Evolutionary conservation across 2,888 invertebrate species (phyloP).

Genomic region (Cephonodes hylas): DNA sequence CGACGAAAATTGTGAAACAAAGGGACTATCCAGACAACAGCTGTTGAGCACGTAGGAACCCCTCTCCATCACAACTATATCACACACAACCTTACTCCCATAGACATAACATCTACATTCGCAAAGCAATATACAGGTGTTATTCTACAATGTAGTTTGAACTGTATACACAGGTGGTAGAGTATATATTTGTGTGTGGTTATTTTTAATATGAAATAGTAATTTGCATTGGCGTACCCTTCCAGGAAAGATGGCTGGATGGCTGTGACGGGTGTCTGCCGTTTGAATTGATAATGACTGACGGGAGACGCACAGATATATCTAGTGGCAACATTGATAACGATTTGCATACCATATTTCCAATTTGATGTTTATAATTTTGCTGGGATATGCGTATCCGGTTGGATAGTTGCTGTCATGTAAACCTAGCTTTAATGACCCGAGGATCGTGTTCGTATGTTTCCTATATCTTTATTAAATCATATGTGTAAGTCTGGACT

Average conservation of each 20-base stretch:
- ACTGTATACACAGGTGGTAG: not conserved
- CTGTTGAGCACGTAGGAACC: slow-evolving; percentile 61
- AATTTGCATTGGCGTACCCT: slow-evolving; percentile 18
- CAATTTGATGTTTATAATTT: not conserved
- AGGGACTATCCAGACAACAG: slow-evolving; percentile 56
- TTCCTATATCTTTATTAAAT: too few relatives aligned
- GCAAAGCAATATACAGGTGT: not conserved
- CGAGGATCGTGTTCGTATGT: too few relatives aligned
- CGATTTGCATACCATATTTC: not conserved
- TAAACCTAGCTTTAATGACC: too few relatives aligned
- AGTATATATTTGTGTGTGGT: slow-evolving; percentile 3
- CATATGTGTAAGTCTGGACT: too few relatives aligned
- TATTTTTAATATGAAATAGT: not conserved
- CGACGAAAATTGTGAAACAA: slow-evolving; percentile 57
- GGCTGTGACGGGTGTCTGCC: slow-evolving; percentile 54
- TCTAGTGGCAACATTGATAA: not conserved
- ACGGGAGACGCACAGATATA: not conserved
- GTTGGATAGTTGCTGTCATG: too few relatives aligned
- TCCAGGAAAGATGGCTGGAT: slow-evolving; percentile 35
- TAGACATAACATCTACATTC: slow-evolving; percentile 7
- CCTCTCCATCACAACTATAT: slow-evolving; percentile 16
- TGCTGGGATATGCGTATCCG: too few relatives aligned
- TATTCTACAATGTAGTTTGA: not conserved
- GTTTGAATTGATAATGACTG: slow-evolving; percentile 41
- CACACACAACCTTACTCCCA: slow-evolving; percentile 22